Evolutionary conservation across 2,113 vertebrate genomes (phyloP).

Genomic region (Solenodon paradoxus): DNA sequence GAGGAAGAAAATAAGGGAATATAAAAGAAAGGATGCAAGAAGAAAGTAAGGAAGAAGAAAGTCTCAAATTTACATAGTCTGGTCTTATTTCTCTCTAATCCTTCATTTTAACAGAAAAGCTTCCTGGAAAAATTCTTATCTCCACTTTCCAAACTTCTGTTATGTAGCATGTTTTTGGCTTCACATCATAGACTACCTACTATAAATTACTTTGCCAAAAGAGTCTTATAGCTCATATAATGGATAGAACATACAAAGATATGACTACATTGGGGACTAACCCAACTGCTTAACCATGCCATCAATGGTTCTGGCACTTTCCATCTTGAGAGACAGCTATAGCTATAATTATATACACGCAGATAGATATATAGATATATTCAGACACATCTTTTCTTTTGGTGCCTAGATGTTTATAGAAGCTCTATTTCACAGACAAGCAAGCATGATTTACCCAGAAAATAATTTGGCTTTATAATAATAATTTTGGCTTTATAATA

Average conservation of each 20-base stretch:
- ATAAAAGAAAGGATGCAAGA: not conserved
- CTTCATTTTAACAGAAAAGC: not conserved
- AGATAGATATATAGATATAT: too few relatives aligned
- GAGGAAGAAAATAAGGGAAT: not conserved
- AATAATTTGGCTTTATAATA: too few relatives aligned
- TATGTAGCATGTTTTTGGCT: not conserved
- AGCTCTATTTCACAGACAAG: not conserved
- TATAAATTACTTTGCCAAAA: not conserved
- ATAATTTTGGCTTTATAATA: too few relatives aligned
- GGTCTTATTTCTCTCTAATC: not conserved
- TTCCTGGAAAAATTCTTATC: not conserved
- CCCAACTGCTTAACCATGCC: not conserved
- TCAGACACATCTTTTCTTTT: not conserved
- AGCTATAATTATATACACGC: too few relatives aligned
- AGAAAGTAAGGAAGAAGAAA: not conserved
- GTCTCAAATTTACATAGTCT: not conserved
- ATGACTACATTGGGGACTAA: not conserved
- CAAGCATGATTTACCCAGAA: not conserved
- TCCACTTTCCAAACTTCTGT: not conserved
- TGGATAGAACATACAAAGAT: not conserved
- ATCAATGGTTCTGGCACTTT: not conserved
- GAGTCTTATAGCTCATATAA: not conserved
- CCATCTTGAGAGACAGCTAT: too few relatives aligned
- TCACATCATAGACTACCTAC: not conserved
- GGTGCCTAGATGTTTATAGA: not conserved